Evolutionary conservation across 1,140 invertebrate genomes (phyloP), one percentile per base, ranked within the genome.

Genomic region (Dendrolimus punctatus): DNA sequence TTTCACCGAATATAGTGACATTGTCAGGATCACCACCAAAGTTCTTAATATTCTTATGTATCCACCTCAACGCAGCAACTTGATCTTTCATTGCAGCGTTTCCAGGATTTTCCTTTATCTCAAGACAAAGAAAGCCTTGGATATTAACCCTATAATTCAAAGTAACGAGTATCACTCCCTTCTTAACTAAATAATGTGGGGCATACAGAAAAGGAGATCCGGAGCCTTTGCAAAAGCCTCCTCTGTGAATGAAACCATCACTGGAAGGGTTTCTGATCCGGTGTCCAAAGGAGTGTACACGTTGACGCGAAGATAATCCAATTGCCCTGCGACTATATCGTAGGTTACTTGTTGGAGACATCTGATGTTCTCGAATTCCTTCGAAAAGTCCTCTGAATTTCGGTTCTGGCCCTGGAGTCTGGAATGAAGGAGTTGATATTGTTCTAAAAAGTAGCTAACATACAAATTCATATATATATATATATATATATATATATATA

Each of bases 241-340:
- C 92, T 7, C 90, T 90, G 57, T 93, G 91, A 9, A 93, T 88
- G 70, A 86, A 93, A 93, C 88, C 88, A 93, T 90, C 0, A 92
- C 91, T 3, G 91, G 86, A 4, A 83, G 63, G 8, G 44, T 39
- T 39, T 51, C 50, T 7, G 50, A 36, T 8, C 50, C 50, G 42
- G 44, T 44, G n/a, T 44, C 8, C n/a, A 45, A 51, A 4, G 88
- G 88, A 0, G 81, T 82, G 57, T 88, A 89, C 2, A 89, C 69
- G 57, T 89, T 89, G 4, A 89, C 49, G 39, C 80, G 84, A 41
- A 89, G 74, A 53, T 88, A 89, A 57, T 89, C 78, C 57, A 89
- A 88, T 38, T 55, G 52, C 5, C 88, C 88, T 8, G 48, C 47
- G 5, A 81, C 58, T 7, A 47, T 73, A 6, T 53, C 62, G 9